Percentiles rank a stretch among this genome's conserved stretches.
Conservation (phyloP, 2,888 invertebrate genomes). For the Laspeyria flexula region DNA sequence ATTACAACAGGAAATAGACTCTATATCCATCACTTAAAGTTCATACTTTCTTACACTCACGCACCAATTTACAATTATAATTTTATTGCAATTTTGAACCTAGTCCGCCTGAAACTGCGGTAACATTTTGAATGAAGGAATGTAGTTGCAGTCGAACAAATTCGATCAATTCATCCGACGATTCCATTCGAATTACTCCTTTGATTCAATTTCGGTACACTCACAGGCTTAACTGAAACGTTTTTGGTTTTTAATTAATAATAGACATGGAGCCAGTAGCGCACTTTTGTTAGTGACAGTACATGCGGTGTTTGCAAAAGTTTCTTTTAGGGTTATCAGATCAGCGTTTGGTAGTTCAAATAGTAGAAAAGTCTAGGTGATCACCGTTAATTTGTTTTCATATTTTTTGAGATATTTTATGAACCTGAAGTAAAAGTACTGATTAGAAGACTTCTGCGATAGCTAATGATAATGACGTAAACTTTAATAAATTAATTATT, state of each 20-base stretch:
- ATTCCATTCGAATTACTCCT: slow-evolving; percentile 76
- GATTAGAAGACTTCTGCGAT: no score
- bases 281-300: slow-evolving; percentile 57
- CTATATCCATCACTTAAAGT: slow-evolving; percentile 8
- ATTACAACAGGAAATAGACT: slow-evolving; percentile 18
- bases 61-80: not conserved
- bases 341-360: not conserved
- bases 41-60: slow-evolving; percentile 6
- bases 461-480: no score
- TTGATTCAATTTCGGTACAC: slow-evolving; percentile 73
- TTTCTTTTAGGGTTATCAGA: slow-evolving; percentile 41
- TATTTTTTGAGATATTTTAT: no score
- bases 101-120: not conserved
- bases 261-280: slow-evolving; percentile 57
- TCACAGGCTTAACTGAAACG: slow-evolving; percentile 66
- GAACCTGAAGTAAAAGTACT: no score
- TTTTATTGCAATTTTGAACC: slow-evolving; percentile 10
- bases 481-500: no score
- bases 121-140: slow-evolving; percentile 13
- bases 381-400: no score
- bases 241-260: slow-evolving; percentile 80
- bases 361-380: not conserved
- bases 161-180: slow-evolving; percentile 56
- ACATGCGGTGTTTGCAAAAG: slow-evolving; percentile 51
- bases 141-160: slow-evolving; percentile 29